Evolutionary conservation across 2,797 vertebrate genomes (phyloP).

Genomic region (Oceanodroma leucorhoa): DNA sequence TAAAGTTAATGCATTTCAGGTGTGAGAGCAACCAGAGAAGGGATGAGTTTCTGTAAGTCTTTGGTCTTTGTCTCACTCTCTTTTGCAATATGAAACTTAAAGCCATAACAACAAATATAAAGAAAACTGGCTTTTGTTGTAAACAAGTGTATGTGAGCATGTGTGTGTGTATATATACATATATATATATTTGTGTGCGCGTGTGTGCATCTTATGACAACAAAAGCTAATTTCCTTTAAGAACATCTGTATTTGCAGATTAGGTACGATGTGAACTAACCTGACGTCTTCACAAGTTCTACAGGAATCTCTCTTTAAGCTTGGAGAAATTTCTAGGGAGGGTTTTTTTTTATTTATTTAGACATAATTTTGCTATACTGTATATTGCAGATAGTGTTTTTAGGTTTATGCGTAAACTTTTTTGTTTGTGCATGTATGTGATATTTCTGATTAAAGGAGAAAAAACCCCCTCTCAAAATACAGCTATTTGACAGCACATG

Average conservation of each 20-base stretch:
- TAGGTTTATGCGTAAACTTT: neutral
- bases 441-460: neutral
- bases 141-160: neutral
- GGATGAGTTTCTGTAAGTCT: slow-evolving; percentile 46
- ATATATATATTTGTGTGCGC: neutral
- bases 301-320: neutral
- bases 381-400: neutral
- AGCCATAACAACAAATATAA: slow-evolving; percentile 5
- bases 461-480: neutral
- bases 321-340: neutral
- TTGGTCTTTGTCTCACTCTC: slow-evolving; percentile 61
- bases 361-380: neutral
- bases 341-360: neutral
- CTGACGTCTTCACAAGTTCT: neutral
- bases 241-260: neutral
- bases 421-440: neutral
- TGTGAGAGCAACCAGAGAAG: neutral
- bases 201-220: neutral
- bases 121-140: neutral
- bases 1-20: slow-evolving; percentile 31
- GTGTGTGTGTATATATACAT: neutral
- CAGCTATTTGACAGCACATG: neutral
- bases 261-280: neutral
- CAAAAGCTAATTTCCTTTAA: slow-evolving; percentile 14
- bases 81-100: slow-evolving; percentile 25